Evolutionary conservation across 2,797 vertebrate species (phyloP), one percentile per base, ranked within the genome.

Genomic region (Eulemur albifrons): DNA sequence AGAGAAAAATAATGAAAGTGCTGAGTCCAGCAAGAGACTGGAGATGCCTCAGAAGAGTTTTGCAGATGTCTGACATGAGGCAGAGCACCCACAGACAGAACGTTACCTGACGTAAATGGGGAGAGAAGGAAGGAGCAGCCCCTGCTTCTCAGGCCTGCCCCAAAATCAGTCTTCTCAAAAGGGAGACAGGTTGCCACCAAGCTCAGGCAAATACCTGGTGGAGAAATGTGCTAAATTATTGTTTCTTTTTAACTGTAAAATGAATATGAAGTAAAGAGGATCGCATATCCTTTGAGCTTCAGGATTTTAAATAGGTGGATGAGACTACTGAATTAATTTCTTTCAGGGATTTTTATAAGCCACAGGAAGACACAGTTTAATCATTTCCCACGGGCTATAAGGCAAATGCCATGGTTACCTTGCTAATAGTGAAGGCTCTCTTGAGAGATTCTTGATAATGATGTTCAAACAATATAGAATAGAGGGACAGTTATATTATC

Each of bases 371-470:
- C 43, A 85, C 38, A 25, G 4, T 43, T 85, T 72, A 54, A 57
- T 76, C 61, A 25, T 17, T 6, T 59, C 76, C 7, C 80, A 5
- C 7, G 23, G 45, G 23, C 50, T 63, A 7, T 4, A 15, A 75
- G 83, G 65, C 30, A 85, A 67, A 83, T n/a, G 45, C 45, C 45
- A 35, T 0, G 2, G 8, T 27, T 88, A 57, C 40, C 54, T 70
- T 45, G 32, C 40, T 52, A 80, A 25, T 4, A 84, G 52, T 25
- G 54, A 86, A 69, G 65, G 8, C 63, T 93, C 79, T 91, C 35
- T 63, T 40, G 50, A 88, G 54, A 76, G 32, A 40, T 69, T 85
- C 79, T 79, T 45, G 93, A 73, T 81, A 88, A 81, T 57, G 76
- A 79, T 14, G 11, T 77, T 83, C 48, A 69, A 95, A 88, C n/a